These are phyloP conservation scores for Nineta flava DNA, from an alignment of 2,888 invertebrate species.

Conservation along the genomic window DNA sequence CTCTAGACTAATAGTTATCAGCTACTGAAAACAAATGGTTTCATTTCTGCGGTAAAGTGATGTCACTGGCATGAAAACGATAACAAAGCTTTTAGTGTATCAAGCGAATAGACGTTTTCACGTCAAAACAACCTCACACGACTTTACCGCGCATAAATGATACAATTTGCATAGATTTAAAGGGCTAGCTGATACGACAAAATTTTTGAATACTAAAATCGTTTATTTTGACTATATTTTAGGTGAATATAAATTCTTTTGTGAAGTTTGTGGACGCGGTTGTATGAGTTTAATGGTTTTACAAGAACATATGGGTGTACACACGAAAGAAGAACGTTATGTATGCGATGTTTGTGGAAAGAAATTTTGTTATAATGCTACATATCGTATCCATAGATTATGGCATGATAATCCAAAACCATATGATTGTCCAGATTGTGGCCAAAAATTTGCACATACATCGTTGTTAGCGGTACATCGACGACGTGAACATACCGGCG, in stretches of 20 bases:
- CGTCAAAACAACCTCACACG: too few relatives aligned
- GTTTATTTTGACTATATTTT: too few relatives aligned
- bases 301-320: constrained; percentile 13
- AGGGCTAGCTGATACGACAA: too few relatives aligned
- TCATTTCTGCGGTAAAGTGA: too few relatives aligned
- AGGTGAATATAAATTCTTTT: constrained; percentile 11
- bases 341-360: constrained; percentile 15
- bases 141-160: too few relatives aligned
- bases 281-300: constrained; percentile 11
- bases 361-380: constrained; percentile 14
- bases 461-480: constrained; percentile 15
- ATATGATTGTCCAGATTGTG: constrained; percentile 14
- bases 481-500: constrained; percentile 12
- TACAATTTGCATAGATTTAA: too few relatives aligned
- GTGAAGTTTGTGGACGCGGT: constrained; percentile 14
- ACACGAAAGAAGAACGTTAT: constrained; percentile 14
- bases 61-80: too few relatives aligned
- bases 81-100: too few relatives aligned
- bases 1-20: too few relatives aligned
- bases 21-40: too few relatives aligned
- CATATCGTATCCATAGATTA: constrained; percentile 13
- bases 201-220: too few relatives aligned
- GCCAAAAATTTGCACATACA: constrained; percentile 13
- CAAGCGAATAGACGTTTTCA: too few relatives aligned
- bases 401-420: constrained; percentile 17